phyloP scores from a whole-genome alignment of 2,888 invertebrate species.

The Chymomyza amoena region DNA sequence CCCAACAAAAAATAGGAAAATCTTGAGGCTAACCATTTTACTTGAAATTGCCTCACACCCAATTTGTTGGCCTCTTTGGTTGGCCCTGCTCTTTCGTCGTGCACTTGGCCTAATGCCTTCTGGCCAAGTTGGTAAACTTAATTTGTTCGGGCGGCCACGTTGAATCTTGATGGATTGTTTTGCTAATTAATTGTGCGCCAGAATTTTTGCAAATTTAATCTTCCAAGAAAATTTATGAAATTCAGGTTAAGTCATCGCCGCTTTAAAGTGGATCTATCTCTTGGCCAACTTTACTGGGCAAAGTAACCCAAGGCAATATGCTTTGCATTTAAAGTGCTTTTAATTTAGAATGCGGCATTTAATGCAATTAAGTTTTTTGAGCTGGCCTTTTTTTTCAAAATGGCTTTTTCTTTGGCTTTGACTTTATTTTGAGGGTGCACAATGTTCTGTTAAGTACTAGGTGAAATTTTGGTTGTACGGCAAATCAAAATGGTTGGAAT shows the following conservation, averaged over 20 bases:
- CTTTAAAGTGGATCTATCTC: neutral
- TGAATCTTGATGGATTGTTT: conserved; percentile 51
- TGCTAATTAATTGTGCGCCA: conserved; percentile 54
- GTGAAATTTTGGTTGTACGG: no score
- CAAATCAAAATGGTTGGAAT: no score
- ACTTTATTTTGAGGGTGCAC: no score
- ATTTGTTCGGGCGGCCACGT: conserved; percentile 26
- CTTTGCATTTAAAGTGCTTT: conserved; percentile 60
- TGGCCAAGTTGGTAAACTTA: conserved; percentile 27
- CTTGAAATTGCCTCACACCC: neutral
- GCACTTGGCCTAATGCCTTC: neutral
- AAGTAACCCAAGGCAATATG: conserved; percentile 16
- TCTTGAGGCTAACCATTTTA: neutral
- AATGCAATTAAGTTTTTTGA: conserved; percentile 50
- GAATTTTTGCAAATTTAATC: conserved; percentile 49
- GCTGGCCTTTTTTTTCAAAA: neutral
- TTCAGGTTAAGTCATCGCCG: neutral
- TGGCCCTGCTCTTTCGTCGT: conserved; percentile 24
- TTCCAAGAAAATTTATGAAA: conserved; percentile 24
- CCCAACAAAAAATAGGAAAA: neutral
- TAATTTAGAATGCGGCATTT: conserved; percentile 35
- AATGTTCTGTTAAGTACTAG: no score
- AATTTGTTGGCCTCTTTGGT: conserved; percentile 14
- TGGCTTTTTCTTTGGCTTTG: neutral
- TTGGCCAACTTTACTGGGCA: neutral